Base-by-base conservation (phyloP, 2,797 vertebrate genomes). In the Liparis tanakae region DNA sequence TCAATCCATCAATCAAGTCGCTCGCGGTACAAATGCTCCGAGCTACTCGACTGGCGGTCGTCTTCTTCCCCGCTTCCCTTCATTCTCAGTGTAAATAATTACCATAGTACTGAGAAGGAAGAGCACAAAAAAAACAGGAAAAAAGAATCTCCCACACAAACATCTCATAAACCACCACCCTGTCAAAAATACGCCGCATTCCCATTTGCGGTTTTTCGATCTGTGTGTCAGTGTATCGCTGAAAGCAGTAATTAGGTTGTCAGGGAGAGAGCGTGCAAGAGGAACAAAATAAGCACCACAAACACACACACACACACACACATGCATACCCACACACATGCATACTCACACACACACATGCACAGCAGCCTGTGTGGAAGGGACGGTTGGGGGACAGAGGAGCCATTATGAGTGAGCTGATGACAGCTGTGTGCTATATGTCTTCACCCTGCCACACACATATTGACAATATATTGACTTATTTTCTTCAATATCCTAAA, bases 221-320 rank as follows among this genome's bases (percentile, higher is more conserved):
- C 83, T 61, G 85, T 73, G 58, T 91, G 89, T 91, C 86, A 82
- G 85, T 83, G 72, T 87, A 86, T 79, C 4, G 68, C 87, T 90
- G 81, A 87, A 88, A 87, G 89, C 84, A 85, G 79, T 91, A 91
- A 92, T 91, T 91, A 91, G 85, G 84, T 87, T 91, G 89, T 92
- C 91, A 90, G 82, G 70, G 81, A 89, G 69, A 86, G 72, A 77
- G 77, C 80, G 82, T 83, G 82, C 12, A 25, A 85, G 83, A 83
- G 77, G 78, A 83, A 81, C 78, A 86, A 85, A 87, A 89, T 87
- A 89, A 85, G 84, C 73, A 67, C n/a, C 59, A 53, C 69, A 67
- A 57, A 64, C 56, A 70, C 63, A 41, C 61, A 64, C 59, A 70
- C 63, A 41, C 12, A 59, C 12, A 59, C 59, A 53, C 69, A 67